A percentile compares a stretch with the other conserved stretches of the same genome.
Evolutionary conservation across 2,113 vertebrate genomes (phyloP).

Genomic region (Meriones unguiculatus): DNA sequence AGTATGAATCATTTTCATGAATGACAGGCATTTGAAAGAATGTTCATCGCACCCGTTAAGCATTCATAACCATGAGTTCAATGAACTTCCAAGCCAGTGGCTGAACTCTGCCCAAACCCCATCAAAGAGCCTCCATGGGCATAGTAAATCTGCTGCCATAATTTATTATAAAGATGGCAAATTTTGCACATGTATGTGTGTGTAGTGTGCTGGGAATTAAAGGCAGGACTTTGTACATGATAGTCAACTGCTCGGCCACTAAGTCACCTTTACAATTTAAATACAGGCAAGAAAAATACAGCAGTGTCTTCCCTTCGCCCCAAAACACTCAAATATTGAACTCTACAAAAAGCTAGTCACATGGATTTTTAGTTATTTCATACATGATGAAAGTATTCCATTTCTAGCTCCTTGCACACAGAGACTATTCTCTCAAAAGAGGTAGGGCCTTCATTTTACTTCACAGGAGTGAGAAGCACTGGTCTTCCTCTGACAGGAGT

Average conservation of each 20-base stretch:
- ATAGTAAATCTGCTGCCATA: neutral
- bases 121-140: neutral
- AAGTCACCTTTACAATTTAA: neutral
- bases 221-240: neutral
- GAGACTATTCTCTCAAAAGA: neutral
- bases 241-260: neutral
- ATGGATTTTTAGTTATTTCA: neutral
- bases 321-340: neutral
- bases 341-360: neutral
- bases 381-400: neutral
- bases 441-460: neutral
- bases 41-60: conserved; percentile 1
- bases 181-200: neutral
- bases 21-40: neutral
- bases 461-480: neutral
- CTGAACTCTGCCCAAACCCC: neutral
- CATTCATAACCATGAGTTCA: conserved; percentile 37
- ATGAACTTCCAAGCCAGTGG: neutral
- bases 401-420: neutral
- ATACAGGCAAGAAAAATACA: neutral
- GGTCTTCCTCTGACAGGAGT: neutral
- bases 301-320: neutral
- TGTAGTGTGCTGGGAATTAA: neutral
- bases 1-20: conserved; percentile 34
- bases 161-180: neutral